A percentile compares a stretch with the other conserved stretches of the same genome.
Conservation (phyloP, 2,888 invertebrate genomes). For the Iphiclides podalirius region DNA sequence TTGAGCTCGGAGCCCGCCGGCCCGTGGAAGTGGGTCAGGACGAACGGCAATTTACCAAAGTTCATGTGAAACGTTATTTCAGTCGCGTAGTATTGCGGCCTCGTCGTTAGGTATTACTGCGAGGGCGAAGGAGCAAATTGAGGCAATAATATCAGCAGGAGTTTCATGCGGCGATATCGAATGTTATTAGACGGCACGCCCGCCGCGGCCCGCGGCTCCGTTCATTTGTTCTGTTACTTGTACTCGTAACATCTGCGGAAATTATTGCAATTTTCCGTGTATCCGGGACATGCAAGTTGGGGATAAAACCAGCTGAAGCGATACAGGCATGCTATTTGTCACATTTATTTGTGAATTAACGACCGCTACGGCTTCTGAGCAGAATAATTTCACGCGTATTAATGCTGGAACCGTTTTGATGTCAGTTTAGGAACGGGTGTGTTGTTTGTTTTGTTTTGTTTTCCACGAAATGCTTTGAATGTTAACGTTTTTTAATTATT, state of each 20-base stretch:
- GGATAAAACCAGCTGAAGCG: not conserved
- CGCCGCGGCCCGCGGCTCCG: not conserved
- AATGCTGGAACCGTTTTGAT: not conserved
- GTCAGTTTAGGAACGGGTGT: not conserved
- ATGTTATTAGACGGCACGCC: constrained; percentile 8
- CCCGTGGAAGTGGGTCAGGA: constrained; percentile 15
- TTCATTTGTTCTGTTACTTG: constrained; percentile 3
- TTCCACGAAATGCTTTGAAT: not conserved
- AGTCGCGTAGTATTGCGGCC: not conserved
- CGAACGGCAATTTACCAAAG: constrained; percentile 7
- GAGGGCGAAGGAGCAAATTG: constrained; percentile 13
- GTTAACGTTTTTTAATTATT: constrained; percentile 1
- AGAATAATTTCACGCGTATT: constrained; percentile 4
- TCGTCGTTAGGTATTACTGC: not conserved
- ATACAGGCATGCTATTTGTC: not conserved
- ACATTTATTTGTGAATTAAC: constrained; percentile 1
- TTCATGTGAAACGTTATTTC: constrained; percentile 3
- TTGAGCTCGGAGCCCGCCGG: not conserved
- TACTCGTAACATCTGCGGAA: constrained; percentile 2
- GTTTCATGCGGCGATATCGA: constrained; percentile 7
- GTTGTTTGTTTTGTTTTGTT: constrained; percentile 4
- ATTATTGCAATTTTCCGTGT: constrained; percentile 1
- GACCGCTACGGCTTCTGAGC: not conserved
- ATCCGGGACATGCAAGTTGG: not conserved
- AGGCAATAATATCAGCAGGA: constrained; percentile 15